Base-by-base conservation (phyloP, 92 coral and sea anemone species). In the Parazoanthus darwini region DNA sequence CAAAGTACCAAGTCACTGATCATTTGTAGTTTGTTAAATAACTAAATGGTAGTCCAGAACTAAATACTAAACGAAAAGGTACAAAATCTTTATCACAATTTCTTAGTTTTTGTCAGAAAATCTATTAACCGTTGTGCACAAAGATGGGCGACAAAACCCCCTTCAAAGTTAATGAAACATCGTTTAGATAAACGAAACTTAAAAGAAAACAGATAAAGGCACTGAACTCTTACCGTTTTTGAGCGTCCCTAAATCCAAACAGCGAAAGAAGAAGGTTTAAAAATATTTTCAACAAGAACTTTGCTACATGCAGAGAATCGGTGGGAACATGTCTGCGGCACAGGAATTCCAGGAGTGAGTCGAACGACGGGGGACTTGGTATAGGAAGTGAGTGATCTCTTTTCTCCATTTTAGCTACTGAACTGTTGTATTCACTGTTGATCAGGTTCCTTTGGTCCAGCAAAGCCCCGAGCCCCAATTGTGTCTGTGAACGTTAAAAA, bases 201-300 rank as follows among this genome's bases (percentile, higher is more conserved):
- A 33, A 67, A 0, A 29, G 33, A 29, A 39, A 66, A 88, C 77
- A 58, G 20, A 25, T 42, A 1, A 10, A 35, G 23, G n/a, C 14
- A 36, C 5, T 23, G 14, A 15, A 37, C 46, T 6, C 87, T 48
- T 83, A 91, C 94, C 94, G 89, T 75, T 75, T 66, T 77, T 91
- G 94, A 51, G 91, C 94, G 65, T 86, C 90, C 75, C 77, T 86
- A 74, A 91, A 89, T 26, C 94, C 94, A 38, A 91, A 29, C 10
- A 91, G 74, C 25, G 88, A 91, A 63, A 91, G 80, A 7, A 91
- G 35, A 18, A 88, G 42, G n/a, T 85, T 89, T 63, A 91, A 6
- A 39, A 91, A 37, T 15, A 88, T 38, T 8, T 72, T 79, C 22
- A 89, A 82, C 11, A 75, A 58, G 8, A 74, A 15, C 77, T 82